Evolutionary conservation across 1,140 invertebrate species (phyloP).

Genomic region (Camponotus vicinus): DNA sequence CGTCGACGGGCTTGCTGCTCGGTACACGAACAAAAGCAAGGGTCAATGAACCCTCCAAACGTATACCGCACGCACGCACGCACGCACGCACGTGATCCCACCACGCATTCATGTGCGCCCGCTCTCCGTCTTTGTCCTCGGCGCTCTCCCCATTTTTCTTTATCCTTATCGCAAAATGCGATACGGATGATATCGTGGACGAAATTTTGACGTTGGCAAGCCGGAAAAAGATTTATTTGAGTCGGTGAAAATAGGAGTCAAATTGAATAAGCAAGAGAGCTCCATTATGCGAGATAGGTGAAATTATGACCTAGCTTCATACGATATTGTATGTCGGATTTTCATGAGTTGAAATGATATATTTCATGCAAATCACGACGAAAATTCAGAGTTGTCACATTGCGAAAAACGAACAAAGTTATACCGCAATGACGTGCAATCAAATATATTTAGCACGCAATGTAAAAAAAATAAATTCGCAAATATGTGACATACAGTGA

Average conservation of each 20-base stretch:
- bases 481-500: not conserved
- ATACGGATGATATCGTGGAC: not conserved
- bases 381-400: conserved; percentile 26
- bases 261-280: not conserved
- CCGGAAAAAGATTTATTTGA: not conserved
- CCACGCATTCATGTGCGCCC: conserved; percentile 56
- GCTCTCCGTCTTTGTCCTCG: conserved; percentile 44
- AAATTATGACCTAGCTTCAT: not conserved
- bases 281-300: not conserved
- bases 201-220: conserved; percentile 18
- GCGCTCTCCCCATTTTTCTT: conserved; percentile 38
- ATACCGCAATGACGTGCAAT: conserved; percentile 31
- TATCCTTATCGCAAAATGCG: conserved; percentile 44
- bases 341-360: not conserved
- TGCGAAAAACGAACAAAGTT: not conserved
- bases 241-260: conserved; percentile 1
- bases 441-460: not conserved
- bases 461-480: conserved; percentile 23
- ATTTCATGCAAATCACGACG: conserved; percentile 20
- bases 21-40: conserved; percentile 84
- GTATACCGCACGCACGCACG: conserved; percentile 55
- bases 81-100: conserved; percentile 43
- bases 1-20: conserved; percentile 74
- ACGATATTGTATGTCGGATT: not conserved
- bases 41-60: conserved; percentile 72